Evolutionary conservation across 2,888 invertebrate species (phyloP).

Genomic region (Cynaeus angustus): DNA sequence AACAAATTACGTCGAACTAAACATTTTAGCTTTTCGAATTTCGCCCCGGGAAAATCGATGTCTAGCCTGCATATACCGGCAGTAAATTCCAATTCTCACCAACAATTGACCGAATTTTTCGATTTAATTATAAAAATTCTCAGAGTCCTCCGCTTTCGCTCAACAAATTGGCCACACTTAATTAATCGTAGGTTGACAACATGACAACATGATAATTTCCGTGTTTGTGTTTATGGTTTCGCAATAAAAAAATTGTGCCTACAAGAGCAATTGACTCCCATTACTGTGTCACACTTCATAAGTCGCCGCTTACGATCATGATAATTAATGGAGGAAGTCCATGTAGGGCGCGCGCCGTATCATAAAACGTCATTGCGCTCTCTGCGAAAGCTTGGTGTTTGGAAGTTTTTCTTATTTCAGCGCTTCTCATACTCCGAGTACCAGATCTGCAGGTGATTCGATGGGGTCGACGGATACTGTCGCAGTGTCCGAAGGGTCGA

Average conservation of each 20-base stretch:
- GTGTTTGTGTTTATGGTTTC: slow-evolving; percentile 15
- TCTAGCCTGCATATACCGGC: too few relatives aligned
- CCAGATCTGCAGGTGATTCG: slow-evolving; percentile 67
- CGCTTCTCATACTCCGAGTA: slow-evolving; percentile 70
- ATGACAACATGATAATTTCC: slow-evolving; percentile 13
- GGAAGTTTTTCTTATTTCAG: slow-evolving; percentile 58
- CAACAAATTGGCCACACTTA: slow-evolving; percentile 1
- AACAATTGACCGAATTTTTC: too few relatives aligned
- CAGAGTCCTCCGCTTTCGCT: neutral
- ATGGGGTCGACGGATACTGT: slow-evolving; percentile 76
- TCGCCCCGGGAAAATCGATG: too few relatives aligned
- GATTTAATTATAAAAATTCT: too few relatives aligned
- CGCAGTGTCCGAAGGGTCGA: slow-evolving; percentile 73
- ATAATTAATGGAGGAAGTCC: slow-evolving; percentile 20
- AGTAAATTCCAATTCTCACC: too few relatives aligned
- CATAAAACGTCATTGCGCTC: neutral
- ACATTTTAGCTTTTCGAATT: too few relatives aligned
- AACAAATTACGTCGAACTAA: neutral
- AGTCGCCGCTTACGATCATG: slow-evolving; percentile 19
- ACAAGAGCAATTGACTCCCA: slow-evolving; percentile 12
- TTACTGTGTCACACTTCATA: slow-evolving; percentile 35
- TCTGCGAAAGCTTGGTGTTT: slow-evolving; percentile 12
- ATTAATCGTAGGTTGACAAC: slow-evolving; percentile 5
- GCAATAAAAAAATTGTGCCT: slow-evolving; percentile 23
- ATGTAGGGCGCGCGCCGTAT: slow-evolving; percentile 3